These are phyloP conservation scores for Theodoxus fluviatilis DNA, from an alignment of 2,888 invertebrate species.

Conservation along the genomic window DNA sequence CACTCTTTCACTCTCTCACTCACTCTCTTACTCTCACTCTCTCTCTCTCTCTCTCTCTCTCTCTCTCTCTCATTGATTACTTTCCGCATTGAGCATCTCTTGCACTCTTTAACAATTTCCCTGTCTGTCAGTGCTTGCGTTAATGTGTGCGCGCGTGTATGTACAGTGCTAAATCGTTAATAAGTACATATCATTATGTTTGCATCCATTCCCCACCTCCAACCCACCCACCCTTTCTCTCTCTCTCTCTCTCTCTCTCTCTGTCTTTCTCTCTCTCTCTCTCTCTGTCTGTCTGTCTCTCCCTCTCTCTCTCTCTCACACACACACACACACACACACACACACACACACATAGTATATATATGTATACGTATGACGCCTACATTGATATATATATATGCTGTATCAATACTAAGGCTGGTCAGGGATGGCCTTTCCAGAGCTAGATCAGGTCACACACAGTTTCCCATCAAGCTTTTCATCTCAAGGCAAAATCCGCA, in stretches of 20 bases:
- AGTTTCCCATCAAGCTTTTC: too few relatives aligned
- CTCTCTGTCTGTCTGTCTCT: not conserved
- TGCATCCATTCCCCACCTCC: not conserved
- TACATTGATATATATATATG: too few relatives aligned
- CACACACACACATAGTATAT: too few relatives aligned
- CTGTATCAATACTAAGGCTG: too few relatives aligned
- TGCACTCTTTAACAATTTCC: conserved; percentile 9
- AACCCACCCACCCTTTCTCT: not conserved
- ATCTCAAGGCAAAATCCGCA: too few relatives aligned
- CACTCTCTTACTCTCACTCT: not conserved
- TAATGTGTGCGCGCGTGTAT: not conserved
- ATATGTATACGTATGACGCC: too few relatives aligned
- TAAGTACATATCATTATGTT: conserved; percentile 2
- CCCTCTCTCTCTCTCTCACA: not conserved
- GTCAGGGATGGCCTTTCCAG: too few relatives aligned
- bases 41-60: not conserved
- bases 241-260: not conserved
- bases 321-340: too few relatives aligned
- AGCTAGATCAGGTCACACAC: too few relatives aligned
- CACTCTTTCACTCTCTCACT: not conserved
- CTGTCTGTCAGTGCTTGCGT: not conserved
- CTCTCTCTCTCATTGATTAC: conserved; percentile 1
- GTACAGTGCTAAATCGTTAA: not conserved
- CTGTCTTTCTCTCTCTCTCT: not conserved
- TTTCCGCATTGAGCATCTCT: not conserved